These are phyloP conservation scores for Mus spretus DNA, from an alignment of 2,797 vertebrate species.

Conservation along the genomic window DNA sequence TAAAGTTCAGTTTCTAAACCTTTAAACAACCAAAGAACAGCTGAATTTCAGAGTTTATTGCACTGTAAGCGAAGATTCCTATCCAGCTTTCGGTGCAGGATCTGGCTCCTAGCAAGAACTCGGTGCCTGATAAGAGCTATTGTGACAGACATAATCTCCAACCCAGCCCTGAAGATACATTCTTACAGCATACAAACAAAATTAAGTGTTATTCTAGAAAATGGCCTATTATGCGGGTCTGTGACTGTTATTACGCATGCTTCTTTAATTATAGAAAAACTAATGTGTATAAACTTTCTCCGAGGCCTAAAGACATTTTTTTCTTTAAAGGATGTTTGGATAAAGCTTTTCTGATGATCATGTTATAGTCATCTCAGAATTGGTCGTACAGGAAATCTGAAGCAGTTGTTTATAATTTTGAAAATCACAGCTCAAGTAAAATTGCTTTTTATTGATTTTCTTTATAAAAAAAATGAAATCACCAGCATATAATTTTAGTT, in stretches of 20 bases:
- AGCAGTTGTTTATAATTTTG: conserved; percentile 72
- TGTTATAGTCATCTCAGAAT: conserved; percentile 30
- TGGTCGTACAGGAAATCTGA: conserved; percentile 33
- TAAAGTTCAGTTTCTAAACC: background rate
- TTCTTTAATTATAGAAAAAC: conserved; percentile 48
- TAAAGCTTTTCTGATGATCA: conserved; percentile 50
- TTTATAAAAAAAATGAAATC: conserved; percentile 15
- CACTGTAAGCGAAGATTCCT: background rate
- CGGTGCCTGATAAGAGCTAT: background rate
- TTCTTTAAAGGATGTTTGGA: conserved; percentile 19
- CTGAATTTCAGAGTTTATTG: background rate
- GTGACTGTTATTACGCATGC: conserved; percentile 1
- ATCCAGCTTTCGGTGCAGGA: too few relatives aligned
- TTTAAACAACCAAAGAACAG: background rate
- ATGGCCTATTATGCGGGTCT: background rate
- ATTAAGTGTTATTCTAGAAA: conserved; percentile 21
- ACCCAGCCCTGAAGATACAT: background rate
- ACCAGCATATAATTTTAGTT: conserved; percentile 67
- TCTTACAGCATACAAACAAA: background rate
- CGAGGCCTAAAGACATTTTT: conserved; percentile 26
- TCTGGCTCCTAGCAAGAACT: background rate
- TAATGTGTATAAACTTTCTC: background rate
- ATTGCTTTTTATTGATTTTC: conserved; percentile 78
- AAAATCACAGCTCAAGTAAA: conserved; percentile 77
- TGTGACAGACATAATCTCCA: background rate